Conservation (phyloP, 1,140 invertebrate species). For the Varroa destructor region DNA sequence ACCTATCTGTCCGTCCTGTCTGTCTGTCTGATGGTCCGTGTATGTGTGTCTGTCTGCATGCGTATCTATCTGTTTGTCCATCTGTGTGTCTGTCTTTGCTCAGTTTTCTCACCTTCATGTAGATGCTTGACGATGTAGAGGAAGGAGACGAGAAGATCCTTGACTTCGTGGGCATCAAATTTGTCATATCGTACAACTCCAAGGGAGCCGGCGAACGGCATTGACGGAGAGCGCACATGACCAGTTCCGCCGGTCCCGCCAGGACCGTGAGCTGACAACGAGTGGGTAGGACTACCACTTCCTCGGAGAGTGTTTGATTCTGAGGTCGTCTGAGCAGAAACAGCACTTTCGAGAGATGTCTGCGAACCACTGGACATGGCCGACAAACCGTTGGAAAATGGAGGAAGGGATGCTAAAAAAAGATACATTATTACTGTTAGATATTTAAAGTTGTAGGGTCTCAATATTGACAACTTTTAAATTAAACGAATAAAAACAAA, state of each 20-base stretch:
- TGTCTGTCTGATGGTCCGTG: too few species aligned
- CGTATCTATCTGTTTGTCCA: too few species aligned
- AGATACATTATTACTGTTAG: too few species aligned
- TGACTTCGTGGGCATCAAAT: slow-evolving; percentile 58
- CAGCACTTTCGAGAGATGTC: slow-evolving; percentile 15
- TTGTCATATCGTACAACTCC: slow-evolving; percentile 53
- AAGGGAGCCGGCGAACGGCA: slow-evolving; percentile 34
- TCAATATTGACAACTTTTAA: too few species aligned
- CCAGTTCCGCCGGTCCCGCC: background rate
- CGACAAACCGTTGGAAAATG: slow-evolving; percentile 9
- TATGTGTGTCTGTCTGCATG: too few species aligned
- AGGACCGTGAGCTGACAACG: background rate
- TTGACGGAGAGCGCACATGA: slow-evolving; percentile 33
- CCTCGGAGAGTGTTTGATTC: slow-evolving; percentile 22
- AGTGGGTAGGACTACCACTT: slow-evolving; percentile 9
- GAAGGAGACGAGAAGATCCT: slow-evolving; percentile 76
- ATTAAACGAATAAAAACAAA: too few species aligned
- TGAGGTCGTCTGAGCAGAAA: slow-evolving; percentile 3
- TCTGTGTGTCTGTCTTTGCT: too few species aligned
- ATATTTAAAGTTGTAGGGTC: too few species aligned
- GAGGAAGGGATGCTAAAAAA: slow-evolving; percentile 12
- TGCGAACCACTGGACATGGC: slow-evolving; percentile 21
- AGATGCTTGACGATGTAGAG: slow-evolving; percentile 79
- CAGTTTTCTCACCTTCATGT: slow-evolving; percentile 47
- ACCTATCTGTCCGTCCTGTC: too few species aligned